These are phyloP conservation scores for Carassius gibelio DNA, from an alignment of 2,113 vertebrate genomes.

Conservation along the genomic window DNA sequence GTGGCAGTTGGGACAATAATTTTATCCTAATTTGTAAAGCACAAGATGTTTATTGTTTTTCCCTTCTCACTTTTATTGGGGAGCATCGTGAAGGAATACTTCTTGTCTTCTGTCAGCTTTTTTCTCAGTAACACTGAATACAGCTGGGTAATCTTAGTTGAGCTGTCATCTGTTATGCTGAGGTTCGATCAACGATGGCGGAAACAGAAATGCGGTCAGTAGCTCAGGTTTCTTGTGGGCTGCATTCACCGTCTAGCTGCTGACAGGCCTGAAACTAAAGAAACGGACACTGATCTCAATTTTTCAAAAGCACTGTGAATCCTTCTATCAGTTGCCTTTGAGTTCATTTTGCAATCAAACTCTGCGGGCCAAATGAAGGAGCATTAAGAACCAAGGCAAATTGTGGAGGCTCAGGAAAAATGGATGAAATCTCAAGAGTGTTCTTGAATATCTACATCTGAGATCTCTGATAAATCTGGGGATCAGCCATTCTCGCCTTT, in stretches of 20 bases:
- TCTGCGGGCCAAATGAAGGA: neutral
- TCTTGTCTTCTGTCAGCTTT: constrained; percentile 39
- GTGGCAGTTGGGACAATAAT: constrained; percentile 56
- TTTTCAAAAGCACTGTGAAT: constrained; percentile 3
- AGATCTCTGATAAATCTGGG: constrained; percentile 69
- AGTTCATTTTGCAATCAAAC: neutral
- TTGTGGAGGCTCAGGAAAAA: neutral
- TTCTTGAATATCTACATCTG: constrained; percentile 61
- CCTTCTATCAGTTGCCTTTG: constrained; percentile 5
- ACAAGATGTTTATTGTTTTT: constrained; percentile 66
- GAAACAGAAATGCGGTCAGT: constrained; percentile 41
- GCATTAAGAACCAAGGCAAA: constrained; percentile 5
- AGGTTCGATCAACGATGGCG: constrained; percentile 20
- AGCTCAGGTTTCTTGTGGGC: constrained; percentile 25
- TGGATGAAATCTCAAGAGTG: constrained; percentile 27
- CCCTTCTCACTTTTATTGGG: constrained; percentile 35
- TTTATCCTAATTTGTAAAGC: constrained; percentile 60
- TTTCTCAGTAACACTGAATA: constrained; percentile 9
- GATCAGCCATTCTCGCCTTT: constrained; percentile 69
- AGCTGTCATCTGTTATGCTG: constrained; percentile 32
- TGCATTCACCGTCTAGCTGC: neutral
- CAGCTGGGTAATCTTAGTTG: constrained; percentile 11
- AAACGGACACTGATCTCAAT: neutral
- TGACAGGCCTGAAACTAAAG: constrained; percentile 37
- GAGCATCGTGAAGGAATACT: constrained; percentile 15